A percentile compares a stretch with the other conserved stretches of the same genome.
phyloP scores from a whole-genome alignment of 1,140 invertebrate genomes.

The Lepidurus packardi region DNA sequence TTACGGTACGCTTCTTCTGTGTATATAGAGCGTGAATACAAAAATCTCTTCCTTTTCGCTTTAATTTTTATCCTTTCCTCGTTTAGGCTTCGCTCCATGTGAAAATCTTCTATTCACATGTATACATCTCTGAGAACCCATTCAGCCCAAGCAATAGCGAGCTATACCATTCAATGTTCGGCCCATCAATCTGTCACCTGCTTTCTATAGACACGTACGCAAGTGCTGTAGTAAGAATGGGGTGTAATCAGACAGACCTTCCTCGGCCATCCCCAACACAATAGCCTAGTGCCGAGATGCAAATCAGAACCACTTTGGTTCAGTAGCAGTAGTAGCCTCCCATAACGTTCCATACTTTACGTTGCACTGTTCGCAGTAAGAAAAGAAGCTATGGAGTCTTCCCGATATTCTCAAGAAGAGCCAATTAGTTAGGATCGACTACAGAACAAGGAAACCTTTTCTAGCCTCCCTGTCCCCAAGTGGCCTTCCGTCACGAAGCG shows the following conservation, averaged over 20 bases:
- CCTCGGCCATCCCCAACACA: neutral
- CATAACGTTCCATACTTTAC: neutral
- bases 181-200: slow-evolving; percentile 20
- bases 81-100: neutral
- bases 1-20: neutral
- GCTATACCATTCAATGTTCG: neutral
- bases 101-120: neutral
- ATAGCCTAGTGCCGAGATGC: neutral
- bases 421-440: slow-evolving; percentile 21
- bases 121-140: neutral
- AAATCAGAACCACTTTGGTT: neutral
- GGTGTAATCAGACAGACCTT: neutral
- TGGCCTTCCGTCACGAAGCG: slow-evolving; percentile 11
- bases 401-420: neutral
- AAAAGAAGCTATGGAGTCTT: neutral
- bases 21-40: slow-evolving; percentile 1
- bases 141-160: neutral
- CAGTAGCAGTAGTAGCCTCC: neutral
- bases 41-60: neutral
- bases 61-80: neutral
- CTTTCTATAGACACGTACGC: neutral
- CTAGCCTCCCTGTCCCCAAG: neutral
- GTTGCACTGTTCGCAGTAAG: neutral
- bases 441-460: slow-evolving; percentile 19
- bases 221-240: slow-evolving; percentile 5